These are phyloP conservation scores for Cephus pulcher DNA, from an alignment of 2,888 invertebrate genomes.

Conservation along the genomic window DNA sequence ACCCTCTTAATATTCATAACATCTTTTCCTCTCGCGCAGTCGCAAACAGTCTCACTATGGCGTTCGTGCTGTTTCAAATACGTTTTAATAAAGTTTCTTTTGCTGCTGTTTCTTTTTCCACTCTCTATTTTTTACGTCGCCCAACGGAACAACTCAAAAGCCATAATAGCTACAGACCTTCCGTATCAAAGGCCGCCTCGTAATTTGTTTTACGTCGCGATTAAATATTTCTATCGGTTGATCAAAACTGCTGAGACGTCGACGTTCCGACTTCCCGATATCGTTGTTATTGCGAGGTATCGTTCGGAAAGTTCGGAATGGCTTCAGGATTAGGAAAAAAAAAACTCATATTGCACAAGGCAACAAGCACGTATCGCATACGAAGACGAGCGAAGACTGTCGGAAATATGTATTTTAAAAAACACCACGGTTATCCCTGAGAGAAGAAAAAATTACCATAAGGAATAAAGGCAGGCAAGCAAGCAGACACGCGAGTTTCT, in stretches of 20 bases:
- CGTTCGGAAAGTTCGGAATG: not conserved
- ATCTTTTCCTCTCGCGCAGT: slow-evolving; percentile 37
- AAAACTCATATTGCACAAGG: not conserved
- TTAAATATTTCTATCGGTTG: not conserved
- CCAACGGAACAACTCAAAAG: not conserved
- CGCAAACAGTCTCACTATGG: slow-evolving; percentile 20
- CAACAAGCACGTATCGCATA: not conserved
- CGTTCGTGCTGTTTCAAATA: slow-evolving; percentile 32
- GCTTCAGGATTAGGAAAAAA: not conserved
- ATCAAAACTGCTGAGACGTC: not conserved
- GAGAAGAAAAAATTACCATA: not conserved
- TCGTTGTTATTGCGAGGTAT: not conserved
- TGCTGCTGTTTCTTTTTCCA: not conserved
- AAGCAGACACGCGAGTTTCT: not conserved
- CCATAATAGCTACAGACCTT: not conserved
- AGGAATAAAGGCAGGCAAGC: not conserved
- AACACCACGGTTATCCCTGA: not conserved
- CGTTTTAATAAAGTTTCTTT: slow-evolving; percentile 54
- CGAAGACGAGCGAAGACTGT: not conserved
- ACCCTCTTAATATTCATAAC: slow-evolving; percentile 53
- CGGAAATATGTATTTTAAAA: not conserved
- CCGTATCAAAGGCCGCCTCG: not conserved
- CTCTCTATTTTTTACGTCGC: not conserved
- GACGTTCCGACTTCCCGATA: not conserved
- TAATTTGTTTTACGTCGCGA: not conserved